Percentiles rank a stretch among this genome's conserved stretches.
Evolutionary conservation across 2,888 invertebrate species (phyloP).

Genomic region (Lycocerus yunnanus): DNA sequence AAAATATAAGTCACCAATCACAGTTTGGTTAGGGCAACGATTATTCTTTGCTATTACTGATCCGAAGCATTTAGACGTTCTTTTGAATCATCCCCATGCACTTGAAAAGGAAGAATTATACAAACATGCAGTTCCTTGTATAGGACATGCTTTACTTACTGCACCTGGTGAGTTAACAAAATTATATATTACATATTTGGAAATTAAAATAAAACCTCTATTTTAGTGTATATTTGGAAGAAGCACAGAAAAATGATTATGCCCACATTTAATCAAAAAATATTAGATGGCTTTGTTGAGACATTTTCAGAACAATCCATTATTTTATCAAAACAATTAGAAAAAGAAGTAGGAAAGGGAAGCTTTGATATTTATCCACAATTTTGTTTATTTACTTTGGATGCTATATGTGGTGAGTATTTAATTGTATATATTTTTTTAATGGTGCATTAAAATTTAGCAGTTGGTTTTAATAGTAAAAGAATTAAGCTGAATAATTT

Average conservation of each 20-base stretch:
- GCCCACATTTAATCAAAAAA: too few species aligned
- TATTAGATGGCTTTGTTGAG: constrained; percentile 64
- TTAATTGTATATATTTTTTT: too few species aligned
- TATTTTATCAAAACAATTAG: constrained; percentile 57
- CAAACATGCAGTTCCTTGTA: constrained; percentile 11
- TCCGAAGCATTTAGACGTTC: constrained; percentile 29
- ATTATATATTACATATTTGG: constrained; percentile 1
- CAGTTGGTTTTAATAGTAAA: too few species aligned
- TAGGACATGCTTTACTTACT: constrained; percentile 33
- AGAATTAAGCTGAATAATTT: too few species aligned
- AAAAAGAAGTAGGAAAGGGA: constrained; percentile 49
- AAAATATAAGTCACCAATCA: not conserved
- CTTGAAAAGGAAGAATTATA: constrained; percentile 31
- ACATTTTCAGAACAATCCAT: constrained; percentile 65
- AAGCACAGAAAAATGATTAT: constrained; percentile 64
- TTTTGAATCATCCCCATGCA: constrained; percentile 24
- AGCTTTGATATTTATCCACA: constrained; percentile 60
- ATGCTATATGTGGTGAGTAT: constrained; percentile 63
- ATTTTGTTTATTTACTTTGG: too few species aligned
- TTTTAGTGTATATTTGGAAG: constrained; percentile 63
- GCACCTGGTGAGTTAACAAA: constrained; percentile 31
- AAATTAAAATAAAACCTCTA: not conserved
- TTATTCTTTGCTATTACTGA: constrained; percentile 16
- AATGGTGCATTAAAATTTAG: too few species aligned
- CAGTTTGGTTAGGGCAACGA: constrained; percentile 25